These are phyloP conservation scores for Parauchenoglanis punctatus DNA, from an alignment of 2,797 vertebrate genomes.

Conservation along the genomic window DNA sequence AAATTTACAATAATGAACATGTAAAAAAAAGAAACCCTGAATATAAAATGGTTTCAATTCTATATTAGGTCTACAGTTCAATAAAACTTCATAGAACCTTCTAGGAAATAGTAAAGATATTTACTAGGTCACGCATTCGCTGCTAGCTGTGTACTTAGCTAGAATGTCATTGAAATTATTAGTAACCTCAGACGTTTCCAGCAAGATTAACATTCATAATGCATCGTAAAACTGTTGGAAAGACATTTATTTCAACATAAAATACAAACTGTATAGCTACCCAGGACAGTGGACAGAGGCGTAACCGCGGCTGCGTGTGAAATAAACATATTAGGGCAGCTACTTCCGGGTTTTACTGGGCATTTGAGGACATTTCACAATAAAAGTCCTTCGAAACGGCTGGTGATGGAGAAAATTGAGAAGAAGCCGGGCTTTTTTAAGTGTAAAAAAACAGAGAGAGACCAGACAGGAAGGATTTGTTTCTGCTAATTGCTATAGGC, in stretches of 20 bases:
- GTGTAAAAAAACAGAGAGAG: no score
- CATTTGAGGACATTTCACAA: conserved; percentile 23
- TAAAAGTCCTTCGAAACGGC: conserved; percentile 31
- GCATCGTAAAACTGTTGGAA: no score
- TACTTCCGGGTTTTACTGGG: conserved; percentile 13
- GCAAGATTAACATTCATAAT: not conserved
- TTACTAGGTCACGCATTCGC: not conserved
- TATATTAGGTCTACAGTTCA: not conserved
- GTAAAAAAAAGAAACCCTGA: not conserved
- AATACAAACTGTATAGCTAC: not conserved
- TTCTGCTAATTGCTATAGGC: not conserved
- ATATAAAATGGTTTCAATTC: not conserved
- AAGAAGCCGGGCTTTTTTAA: no score
- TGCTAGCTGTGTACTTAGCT: not conserved
- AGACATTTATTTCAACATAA: not conserved
- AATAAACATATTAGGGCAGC: not conserved
- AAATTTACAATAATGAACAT: not conserved
- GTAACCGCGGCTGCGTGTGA: not conserved
- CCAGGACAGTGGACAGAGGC: conserved; percentile 17
- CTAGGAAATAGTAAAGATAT: not conserved
- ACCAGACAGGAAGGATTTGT: not conserved
- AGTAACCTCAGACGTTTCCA: not conserved
- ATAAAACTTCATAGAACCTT: not conserved
- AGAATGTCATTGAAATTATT: not conserved
- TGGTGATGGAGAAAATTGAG: not conserved